Percentiles rank a stretch among this genome's conserved stretches.
Evolutionary conservation across 2,888 invertebrate genomes (phyloP).

Genomic region (Micropterix aruncella): DNA sequence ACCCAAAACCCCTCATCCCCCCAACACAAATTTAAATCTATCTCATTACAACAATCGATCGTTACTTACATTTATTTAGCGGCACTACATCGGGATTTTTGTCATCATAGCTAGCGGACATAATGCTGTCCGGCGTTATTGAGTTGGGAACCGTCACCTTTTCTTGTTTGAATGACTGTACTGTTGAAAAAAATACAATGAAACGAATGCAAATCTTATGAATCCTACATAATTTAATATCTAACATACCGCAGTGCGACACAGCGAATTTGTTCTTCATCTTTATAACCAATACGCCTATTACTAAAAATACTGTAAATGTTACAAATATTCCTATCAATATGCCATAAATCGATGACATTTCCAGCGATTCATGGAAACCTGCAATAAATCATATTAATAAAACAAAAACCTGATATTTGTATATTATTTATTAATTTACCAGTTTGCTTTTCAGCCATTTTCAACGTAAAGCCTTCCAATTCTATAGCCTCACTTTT

Average conservation of each 20-base stretch:
- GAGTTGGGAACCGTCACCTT: background rate
- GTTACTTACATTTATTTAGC: constrained; percentile 62
- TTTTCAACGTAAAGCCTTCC: constrained; percentile 49
- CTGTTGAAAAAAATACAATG: too few species aligned
- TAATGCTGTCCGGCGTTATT: background rate
- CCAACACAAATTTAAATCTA: too few species aligned
- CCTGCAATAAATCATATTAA: background rate
- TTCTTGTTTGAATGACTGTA: background rate
- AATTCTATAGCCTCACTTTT: constrained; percentile 40
- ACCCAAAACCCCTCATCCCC: too few species aligned
- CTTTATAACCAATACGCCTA: background rate
- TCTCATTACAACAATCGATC: too few species aligned
- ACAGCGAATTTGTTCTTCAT: background rate
- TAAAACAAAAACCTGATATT: background rate
- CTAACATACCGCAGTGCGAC: background rate
- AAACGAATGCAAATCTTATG: too few species aligned
- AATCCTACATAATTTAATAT: too few species aligned
- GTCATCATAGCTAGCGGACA: constrained; percentile 40
- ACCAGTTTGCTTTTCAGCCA: constrained; percentile 53
- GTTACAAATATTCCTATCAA: background rate
- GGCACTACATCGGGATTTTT: constrained; percentile 84
- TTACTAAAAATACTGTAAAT: background rate
- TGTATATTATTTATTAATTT: constrained; percentile 14
- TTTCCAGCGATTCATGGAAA: background rate
- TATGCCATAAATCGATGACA: background rate